Base-by-base conservation (phyloP, 2,113 vertebrate species). In the Melozone crissalis region DNA sequence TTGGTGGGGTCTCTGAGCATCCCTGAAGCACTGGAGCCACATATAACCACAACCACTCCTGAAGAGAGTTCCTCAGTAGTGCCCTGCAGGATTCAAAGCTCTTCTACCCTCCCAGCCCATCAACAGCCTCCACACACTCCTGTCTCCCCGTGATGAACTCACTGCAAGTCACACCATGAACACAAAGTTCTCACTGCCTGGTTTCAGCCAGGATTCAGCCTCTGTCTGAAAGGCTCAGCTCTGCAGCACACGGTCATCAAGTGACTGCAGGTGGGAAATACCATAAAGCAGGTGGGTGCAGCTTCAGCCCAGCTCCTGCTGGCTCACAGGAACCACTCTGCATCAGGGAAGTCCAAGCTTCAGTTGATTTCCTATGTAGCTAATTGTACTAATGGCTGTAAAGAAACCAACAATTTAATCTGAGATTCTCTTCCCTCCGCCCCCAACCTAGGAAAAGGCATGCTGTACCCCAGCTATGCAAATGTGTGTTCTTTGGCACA, bases 31-130 rank as follows among this genome's bases (percentile, higher is more conserved):
- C 58, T 1, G 1, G 39, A 88, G 59, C 31, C 51, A 41, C 0
- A 0, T 17, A 33, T 7, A 10, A 1, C n/a, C 43, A n/a, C 10
- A 66, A 30, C 5, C 7, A n/a, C 20, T 62, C 46, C 26, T 0
- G 0, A 35, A 33, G 15, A 27, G 54, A 77, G 28, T 23, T 91
- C 63, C 73, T 74, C 43, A 44, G 44, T 3, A 17, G 17, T 39
- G n/a, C 26, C 10, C 0, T 0, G 43, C 31, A 69, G 55, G 43
- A 80, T 41, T 18, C 1, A 5, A 80, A 75, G 44, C 22, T 87
- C 62, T 31, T 63, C 27, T 39, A 27, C 26, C 39, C 21, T 69
- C 31, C 55, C 31, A 58, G 63, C 7, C 2, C 23, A 16, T 18
- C 2, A 5, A 31, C 10, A 54, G 61, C 37, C 26, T 87, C 47